Conservation (phyloP, 2,797 vertebrate genomes). For the Alca torda region DNA sequence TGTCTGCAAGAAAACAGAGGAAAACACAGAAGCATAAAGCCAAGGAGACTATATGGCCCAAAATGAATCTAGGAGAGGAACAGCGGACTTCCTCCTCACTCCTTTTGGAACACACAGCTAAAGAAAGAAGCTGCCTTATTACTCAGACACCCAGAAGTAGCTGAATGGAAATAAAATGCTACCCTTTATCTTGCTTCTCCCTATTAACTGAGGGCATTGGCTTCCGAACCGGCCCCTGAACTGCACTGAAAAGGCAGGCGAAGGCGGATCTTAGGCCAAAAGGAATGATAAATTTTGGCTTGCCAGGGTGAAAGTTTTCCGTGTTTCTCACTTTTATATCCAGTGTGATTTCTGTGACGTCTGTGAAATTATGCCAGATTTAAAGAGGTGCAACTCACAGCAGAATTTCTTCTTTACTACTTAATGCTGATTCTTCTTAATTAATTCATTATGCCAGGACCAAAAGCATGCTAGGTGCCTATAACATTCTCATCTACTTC, state of each 20-base stretch:
- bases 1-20: not conserved
- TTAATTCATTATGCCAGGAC: constrained; percentile 33
- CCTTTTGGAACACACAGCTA: not conserved
- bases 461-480: constrained; percentile 16
- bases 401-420: constrained; percentile 9
- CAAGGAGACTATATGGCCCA: not conserved
- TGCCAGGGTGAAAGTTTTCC: not conserved
- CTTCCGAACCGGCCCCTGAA: rapidly evolving
- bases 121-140: not conserved
- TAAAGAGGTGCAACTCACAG: constrained; percentile 11
- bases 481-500: constrained; percentile 40
- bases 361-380: not conserved
- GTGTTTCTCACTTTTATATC: not conserved
- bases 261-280: not conserved
- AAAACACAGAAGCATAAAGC: not conserved
- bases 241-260: not conserved
- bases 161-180: not conserved
- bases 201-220: not conserved
- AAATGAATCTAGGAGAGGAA: not conserved
- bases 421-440: constrained; percentile 23
- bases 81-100: not conserved
- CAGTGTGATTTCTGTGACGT: constrained; percentile 27
- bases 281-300: not conserved
- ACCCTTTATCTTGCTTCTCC: not conserved
- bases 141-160: not conserved